Evolutionary conservation across 2,797 vertebrate species (phyloP).

Genomic region (Pogonophryne albipinna): DNA sequence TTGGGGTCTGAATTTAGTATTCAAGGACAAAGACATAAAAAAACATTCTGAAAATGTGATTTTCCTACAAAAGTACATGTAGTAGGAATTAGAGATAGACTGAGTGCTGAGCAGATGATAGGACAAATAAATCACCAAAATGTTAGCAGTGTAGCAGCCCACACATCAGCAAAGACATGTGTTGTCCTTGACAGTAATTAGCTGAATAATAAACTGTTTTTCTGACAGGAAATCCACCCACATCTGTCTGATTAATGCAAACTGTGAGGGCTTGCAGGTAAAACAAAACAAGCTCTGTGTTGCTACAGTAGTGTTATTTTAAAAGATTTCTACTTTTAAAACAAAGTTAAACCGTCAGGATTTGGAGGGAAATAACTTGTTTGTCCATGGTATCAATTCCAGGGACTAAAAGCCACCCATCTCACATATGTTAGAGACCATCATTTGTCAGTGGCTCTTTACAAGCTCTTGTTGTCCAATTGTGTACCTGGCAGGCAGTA

Average conservation of each 20-base stretch:
- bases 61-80: background rate
- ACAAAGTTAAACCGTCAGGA: background rate
- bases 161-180: background rate
- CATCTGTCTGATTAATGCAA: constrained; percentile 2
- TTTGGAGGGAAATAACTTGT: background rate
- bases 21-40: background rate
- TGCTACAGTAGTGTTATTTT: background rate
- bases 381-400: constrained; percentile 11
- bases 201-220: background rate
- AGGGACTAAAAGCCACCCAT: constrained; percentile 37
- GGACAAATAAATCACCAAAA: constrained; percentile 4
- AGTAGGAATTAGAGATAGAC: background rate
- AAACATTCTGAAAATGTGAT: background rate
- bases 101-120: constrained; percentile 3
- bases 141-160: constrained; percentile 3
- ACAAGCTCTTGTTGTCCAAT: constrained; percentile 69
- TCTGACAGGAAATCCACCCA: constrained; percentile 34
- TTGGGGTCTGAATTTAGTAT: background rate
- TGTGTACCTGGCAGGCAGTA: constrained; percentile 74
- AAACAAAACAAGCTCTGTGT: background rate
- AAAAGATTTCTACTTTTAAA: background rate
- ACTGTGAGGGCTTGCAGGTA: background rate
- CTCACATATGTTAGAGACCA: constrained; percentile 38
- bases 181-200: constrained; percentile 37
- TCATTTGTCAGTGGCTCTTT: constrained; percentile 61